Percentiles rank a stretch among this genome's conserved stretches.
These are phyloP conservation scores for Eospalax fontanierii DNA, from an alignment of 2,797 vertebrate species.

Conservation along the genomic window DNA sequence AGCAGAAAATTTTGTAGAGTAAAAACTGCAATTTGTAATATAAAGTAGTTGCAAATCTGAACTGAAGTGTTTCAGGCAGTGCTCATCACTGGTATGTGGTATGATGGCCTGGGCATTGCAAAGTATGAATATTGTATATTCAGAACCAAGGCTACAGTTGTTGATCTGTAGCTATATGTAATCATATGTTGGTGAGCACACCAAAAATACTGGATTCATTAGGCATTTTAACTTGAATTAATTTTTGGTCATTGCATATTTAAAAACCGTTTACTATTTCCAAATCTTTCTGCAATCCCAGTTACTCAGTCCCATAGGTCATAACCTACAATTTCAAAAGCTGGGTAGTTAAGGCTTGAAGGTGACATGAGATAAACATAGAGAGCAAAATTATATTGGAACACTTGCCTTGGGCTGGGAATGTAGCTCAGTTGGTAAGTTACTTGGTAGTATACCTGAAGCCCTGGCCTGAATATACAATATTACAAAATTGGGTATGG, in stretches of 20 bases:
- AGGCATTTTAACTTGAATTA: neutral
- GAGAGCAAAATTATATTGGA: neutral
- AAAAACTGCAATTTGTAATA: too few relatives aligned
- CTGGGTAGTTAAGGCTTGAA: neutral
- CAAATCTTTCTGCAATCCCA: neutral
- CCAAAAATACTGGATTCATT: neutral
- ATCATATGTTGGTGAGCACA: neutral
- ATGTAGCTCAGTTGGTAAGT: neutral
- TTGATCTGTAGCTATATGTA: too few relatives aligned
- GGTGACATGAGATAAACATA: conserved; percentile 17
- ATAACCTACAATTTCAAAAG: neutral
- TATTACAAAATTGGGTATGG: neutral
- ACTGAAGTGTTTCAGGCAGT: too few relatives aligned
- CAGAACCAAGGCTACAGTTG: neutral
- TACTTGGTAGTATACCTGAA: neutral
- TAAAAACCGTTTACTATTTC: neutral
- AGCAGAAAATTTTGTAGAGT: too few relatives aligned
- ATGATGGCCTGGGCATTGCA: too few relatives aligned
- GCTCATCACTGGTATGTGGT: neutral
- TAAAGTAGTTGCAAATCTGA: too few relatives aligned
- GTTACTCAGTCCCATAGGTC: neutral
- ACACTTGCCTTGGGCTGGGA: neutral
- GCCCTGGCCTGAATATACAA: too few relatives aligned
- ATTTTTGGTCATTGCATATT: neutral
- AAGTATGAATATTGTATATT: neutral